Conservation (phyloP, 2,113 vertebrate genomes). For the Alosa alosa region DNA sequence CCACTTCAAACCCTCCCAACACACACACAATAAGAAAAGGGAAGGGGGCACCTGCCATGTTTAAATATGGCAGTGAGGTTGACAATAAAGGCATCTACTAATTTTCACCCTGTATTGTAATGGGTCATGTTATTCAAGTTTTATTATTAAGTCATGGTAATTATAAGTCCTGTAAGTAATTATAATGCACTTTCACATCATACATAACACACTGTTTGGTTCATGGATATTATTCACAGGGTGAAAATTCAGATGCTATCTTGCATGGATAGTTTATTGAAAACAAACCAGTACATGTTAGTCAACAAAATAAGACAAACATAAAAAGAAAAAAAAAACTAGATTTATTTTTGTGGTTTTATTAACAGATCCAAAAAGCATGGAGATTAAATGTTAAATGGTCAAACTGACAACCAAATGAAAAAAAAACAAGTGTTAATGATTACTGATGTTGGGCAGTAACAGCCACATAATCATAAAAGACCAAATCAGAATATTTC, state of each 20-base stretch:
- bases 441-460: background rate
- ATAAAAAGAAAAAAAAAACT: background rate
- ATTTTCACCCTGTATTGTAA: background rate
- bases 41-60: background rate
- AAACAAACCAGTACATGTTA: background rate
- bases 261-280: background rate
- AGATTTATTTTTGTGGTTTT: background rate
- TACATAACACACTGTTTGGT: background rate
- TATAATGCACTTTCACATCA: background rate
- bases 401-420: background rate
- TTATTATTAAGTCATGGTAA: background rate
- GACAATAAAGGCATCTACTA: background rate
- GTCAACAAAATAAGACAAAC: background rate
- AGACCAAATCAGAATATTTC: background rate
- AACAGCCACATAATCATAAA: background rate
- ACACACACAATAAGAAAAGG: background rate
- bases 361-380: background rate
- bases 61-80: background rate
- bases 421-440: background rate
- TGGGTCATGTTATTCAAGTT: background rate
- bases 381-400: background rate
- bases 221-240: background rate
- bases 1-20: slow-evolving; percentile 46
- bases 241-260: background rate
- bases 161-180: background rate